A percentile compares a stretch with the other conserved stretches of the same genome.
Conservation (phyloP, 2,113 vertebrate genomes). For the Coryphaenoides rupestris region DNA sequence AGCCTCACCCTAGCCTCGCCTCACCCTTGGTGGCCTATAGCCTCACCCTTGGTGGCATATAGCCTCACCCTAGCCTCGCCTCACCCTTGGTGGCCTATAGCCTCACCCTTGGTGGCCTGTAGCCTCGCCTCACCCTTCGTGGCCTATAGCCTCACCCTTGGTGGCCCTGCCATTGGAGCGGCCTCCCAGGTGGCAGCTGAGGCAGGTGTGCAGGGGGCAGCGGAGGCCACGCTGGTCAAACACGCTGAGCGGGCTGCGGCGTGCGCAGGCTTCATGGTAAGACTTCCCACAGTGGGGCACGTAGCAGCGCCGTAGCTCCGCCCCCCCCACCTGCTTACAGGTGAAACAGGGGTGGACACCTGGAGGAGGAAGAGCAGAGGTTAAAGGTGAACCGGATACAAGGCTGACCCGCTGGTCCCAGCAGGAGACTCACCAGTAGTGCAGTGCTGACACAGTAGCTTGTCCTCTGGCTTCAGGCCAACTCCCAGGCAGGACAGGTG, state of each 20-base stretch:
- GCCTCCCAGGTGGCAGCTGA: constrained; percentile 85
- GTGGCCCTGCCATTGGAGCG: constrained; percentile 79
- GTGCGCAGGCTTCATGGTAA: constrained; percentile 90
- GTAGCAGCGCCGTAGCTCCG: constrained; percentile 82
- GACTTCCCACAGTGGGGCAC: constrained; percentile 92
- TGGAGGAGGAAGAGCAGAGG: constrained; percentile 39
- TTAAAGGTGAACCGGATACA: too few species aligned
- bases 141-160: constrained; percentile 86
- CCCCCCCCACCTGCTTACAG: constrained; percentile 85
- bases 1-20: too few species aligned
- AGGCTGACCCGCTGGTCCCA: too few species aligned
- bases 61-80: too few species aligned
- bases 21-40: too few species aligned
- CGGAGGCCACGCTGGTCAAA: constrained; percentile 93
- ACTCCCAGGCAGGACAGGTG: constrained; percentile 85
- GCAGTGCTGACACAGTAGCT: constrained; percentile 86
- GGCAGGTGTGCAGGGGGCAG: constrained; percentile 91
- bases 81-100: too few species aligned
- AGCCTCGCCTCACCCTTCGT: too few species aligned
- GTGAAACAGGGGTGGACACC: constrained; percentile 87
- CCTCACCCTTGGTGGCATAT: too few species aligned
- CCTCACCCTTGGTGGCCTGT: too few species aligned
- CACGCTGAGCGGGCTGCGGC: constrained; percentile 80
- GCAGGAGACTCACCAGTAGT: constrained; percentile 77
- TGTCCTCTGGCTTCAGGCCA: constrained; percentile 75